Conservation (phyloP, 2,113 vertebrate species). For the Tichodroma muraria region DNA sequence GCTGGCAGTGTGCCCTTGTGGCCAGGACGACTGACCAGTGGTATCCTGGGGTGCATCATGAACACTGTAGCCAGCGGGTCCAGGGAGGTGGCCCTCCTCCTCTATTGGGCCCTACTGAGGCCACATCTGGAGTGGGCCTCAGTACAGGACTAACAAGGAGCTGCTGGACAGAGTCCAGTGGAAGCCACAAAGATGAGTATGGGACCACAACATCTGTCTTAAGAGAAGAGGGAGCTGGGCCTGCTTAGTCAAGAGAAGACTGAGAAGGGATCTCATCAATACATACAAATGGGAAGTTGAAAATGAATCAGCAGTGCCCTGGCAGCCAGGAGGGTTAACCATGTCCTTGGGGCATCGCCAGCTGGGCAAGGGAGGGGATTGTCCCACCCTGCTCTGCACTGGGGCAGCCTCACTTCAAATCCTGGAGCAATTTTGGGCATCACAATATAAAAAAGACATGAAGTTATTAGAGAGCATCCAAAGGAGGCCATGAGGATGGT, state of each 20-base stretch:
- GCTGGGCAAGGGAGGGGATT: not conserved
- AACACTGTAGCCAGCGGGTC: not conserved
- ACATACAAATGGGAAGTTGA: not conserved
- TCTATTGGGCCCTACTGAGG: not conserved
- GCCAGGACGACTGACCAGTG: not conserved
- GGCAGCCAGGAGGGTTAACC: not conserved
- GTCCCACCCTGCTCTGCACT: not conserved
- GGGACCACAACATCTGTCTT: not conserved
- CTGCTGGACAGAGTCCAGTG: not conserved
- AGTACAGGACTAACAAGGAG: not conserved
- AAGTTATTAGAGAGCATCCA: not conserved
- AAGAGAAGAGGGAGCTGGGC: not conserved
- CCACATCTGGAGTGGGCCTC: not conserved
- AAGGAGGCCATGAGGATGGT: not conserved
- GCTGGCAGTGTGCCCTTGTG: not conserved
- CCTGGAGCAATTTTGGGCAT: not conserved
- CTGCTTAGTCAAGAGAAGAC: not conserved
- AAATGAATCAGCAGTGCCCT: not conserved
- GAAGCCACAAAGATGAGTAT: not conserved
- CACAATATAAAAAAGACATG: not conserved
- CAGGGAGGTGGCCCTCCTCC: not conserved
- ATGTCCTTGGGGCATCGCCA: fast-evolving
- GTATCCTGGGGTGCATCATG: not conserved
- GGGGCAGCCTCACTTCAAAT: not conserved
- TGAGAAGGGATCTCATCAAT: not conserved